These are phyloP conservation scores for Diadromus collaris DNA, from an alignment of 2,888 invertebrate species.

Conservation along the genomic window DNA sequence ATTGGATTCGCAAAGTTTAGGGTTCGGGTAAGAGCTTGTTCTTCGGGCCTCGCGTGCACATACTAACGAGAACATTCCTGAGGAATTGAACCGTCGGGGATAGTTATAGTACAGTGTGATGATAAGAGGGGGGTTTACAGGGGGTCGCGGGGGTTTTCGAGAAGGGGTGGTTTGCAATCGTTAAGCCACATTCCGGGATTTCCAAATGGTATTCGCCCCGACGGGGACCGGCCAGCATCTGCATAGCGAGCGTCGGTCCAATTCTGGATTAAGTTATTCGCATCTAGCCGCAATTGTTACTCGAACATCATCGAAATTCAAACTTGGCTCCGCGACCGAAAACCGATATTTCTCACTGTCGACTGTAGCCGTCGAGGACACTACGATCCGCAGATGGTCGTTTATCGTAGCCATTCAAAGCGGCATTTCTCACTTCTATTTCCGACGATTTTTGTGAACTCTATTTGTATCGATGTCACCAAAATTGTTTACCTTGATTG, in stretches of 20 bases:
- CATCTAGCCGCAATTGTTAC: conserved; percentile 54
- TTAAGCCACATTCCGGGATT: conserved; percentile 76
- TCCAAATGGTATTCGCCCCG: conserved; percentile 72
- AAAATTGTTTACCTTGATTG: background rate
- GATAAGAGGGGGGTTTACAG: conserved; percentile 50
- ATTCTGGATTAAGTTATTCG: conserved; percentile 63
- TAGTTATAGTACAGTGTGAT: conserved; percentile 56
- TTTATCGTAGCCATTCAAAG: background rate
- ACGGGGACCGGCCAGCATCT: conserved; percentile 58
- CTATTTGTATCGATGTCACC: background rate
- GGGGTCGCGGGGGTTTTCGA: conserved; percentile 3
- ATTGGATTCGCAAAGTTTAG: background rate
- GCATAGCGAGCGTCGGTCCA: conserved; percentile 66
- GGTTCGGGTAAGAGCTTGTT: conserved; percentile 35
- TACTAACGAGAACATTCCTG: conserved; percentile 64
- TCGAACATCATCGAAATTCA: conserved; percentile 23
- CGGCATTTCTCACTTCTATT: background rate
- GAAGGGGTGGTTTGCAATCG: conserved; percentile 71
- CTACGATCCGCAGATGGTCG: background rate
- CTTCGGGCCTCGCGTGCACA: conserved; percentile 59
- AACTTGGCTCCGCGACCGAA: conserved; percentile 1
- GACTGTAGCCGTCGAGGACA: background rate
- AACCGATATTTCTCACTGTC: background rate
- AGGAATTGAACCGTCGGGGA: conserved; percentile 58
- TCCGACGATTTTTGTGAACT: background rate